Evolutionary conservation across 2,113 vertebrate species (phyloP).

Genomic region (Tetrao urogallus): DNA sequence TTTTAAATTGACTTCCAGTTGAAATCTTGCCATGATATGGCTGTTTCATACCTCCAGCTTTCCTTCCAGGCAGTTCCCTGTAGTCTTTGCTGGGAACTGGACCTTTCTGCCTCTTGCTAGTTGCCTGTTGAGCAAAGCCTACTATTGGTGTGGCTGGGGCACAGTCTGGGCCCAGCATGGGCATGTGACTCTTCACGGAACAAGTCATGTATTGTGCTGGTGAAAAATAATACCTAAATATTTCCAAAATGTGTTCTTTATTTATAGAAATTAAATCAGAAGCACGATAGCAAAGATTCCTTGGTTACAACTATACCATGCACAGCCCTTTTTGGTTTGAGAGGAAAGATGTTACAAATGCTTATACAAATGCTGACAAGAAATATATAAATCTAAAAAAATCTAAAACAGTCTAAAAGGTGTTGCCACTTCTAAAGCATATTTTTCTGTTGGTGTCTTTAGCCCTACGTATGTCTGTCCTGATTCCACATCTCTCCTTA

Average conservation of each 20-base stretch:
- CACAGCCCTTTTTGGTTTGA: background rate
- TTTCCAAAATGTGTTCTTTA: background rate
- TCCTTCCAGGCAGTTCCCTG: background rate
- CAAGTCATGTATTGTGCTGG: background rate
- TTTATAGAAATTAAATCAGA: background rate
- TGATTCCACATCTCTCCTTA: background rate
- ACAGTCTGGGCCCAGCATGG: background rate
- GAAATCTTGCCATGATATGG: background rate
- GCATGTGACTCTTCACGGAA: background rate
- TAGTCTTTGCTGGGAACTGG: background rate
- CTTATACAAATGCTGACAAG: background rate
- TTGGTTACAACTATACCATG: background rate
- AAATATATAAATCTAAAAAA: background rate
- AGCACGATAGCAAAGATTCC: background rate
- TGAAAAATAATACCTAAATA: background rate
- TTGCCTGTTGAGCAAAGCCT: background rate
- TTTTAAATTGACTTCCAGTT: constrained; percentile 23
- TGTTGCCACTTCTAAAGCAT: background rate
- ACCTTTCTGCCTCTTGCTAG: background rate
- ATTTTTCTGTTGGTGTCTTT: background rate
- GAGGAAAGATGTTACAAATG: background rate
- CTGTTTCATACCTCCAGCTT: background rate
- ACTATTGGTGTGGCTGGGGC: background rate
- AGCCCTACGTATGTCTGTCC: background rate
- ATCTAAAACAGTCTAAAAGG: background rate